Conservation (phyloP, 2,797 vertebrate genomes). For the Hirundo rustica region DNA sequence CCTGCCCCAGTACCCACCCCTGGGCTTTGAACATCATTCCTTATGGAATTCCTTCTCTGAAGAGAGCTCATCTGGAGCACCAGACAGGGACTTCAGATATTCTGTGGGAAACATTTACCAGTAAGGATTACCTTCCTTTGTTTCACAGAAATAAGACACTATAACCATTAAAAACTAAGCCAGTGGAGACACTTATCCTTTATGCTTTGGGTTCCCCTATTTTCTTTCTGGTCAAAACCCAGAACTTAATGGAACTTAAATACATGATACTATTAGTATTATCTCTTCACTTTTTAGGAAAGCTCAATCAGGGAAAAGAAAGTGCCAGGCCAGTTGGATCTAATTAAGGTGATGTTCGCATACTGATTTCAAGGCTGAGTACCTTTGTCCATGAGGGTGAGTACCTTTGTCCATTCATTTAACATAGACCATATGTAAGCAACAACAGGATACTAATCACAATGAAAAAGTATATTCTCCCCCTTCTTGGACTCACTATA, state of each 20-base stretch:
- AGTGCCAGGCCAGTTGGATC: not conserved
- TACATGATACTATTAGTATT: not conserved
- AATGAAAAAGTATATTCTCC: not conserved
- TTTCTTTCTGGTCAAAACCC: not conserved
- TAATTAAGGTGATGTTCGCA: constrained; percentile 38
- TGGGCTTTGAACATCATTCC: not conserved
- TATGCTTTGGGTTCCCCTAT: not conserved
- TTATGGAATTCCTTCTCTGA: not conserved
- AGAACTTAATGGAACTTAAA: not conserved
- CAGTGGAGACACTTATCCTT: constrained; percentile 3
- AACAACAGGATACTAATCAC: constrained; percentile 5
- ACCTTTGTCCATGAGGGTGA: constrained; percentile 10
- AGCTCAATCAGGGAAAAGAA: not conserved
- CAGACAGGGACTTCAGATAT: constrained; percentile 30
- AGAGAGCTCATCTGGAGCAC: constrained; percentile 13
- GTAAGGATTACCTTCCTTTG: constrained; percentile 44
- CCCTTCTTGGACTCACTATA: not conserved
- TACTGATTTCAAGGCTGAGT: constrained; percentile 51
- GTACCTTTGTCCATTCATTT: constrained; percentile 8
- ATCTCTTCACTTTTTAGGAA: not conserved
- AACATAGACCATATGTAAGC: not conserved
- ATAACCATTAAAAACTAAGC: constrained; percentile 50
- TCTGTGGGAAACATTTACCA: not conserved
- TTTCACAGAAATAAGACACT: constrained; percentile 31
- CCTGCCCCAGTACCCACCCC: not conserved